Evolutionary conservation across 2,113 vertebrate species (phyloP).

Genomic region (Campylorhamphus procurvoides): DNA sequence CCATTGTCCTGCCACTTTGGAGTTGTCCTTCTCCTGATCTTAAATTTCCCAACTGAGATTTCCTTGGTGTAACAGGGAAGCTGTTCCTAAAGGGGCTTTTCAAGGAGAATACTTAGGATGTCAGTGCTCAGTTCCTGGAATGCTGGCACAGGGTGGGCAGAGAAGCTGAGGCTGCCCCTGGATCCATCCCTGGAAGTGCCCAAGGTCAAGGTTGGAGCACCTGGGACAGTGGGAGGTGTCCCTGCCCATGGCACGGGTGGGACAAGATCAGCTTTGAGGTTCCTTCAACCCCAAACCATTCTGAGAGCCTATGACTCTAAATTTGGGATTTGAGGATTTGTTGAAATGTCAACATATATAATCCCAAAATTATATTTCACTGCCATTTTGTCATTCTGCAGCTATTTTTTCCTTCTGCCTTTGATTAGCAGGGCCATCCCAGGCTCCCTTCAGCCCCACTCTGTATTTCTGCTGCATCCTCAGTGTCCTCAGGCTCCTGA

Average conservation of each 20-base stretch:
- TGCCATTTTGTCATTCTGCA: neutral
- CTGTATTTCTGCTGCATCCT: neutral
- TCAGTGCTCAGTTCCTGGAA: neutral
- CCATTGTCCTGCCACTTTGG: neutral
- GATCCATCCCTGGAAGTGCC: neutral
- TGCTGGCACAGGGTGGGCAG: neutral
- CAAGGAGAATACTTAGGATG: neutral
- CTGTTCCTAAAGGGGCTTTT: neutral
- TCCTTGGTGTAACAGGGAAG: neutral
- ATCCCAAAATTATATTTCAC: neutral
- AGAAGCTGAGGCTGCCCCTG: neutral
- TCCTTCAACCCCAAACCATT: neutral
- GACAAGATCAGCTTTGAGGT: fast-evolving
- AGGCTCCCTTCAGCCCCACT: neutral
- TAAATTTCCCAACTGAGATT: neutral
- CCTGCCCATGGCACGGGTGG: neutral
- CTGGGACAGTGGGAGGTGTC: neutral
- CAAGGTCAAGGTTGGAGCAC: neutral
- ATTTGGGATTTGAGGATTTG: neutral
- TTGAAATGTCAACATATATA: neutral
- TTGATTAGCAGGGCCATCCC: neutral
- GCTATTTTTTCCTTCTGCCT: neutral
- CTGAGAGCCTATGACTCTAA: neutral
- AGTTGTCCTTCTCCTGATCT: neutral
- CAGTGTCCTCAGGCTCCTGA: neutral